Percentiles rank a stretch among this genome's conserved stretches.
Conservation (phyloP, 2,113 vertebrate genomes). For the Meleagris gallopavo region DNA sequence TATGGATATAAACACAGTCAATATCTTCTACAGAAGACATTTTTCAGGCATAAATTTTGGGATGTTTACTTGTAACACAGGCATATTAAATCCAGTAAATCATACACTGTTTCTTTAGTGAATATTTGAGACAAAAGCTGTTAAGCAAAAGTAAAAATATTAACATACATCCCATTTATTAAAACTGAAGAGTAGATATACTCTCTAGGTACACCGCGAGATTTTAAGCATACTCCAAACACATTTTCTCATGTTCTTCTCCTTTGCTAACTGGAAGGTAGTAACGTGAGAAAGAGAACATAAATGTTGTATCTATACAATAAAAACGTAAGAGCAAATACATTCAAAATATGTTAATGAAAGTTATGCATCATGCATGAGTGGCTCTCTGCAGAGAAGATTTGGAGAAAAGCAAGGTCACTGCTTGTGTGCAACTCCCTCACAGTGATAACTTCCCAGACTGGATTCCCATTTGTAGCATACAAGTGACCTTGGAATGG, state of each 20-base stretch:
- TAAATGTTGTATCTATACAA: not conserved
- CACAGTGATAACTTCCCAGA: not conserved
- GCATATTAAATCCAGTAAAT: not conserved
- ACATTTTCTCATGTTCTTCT: conserved; percentile 21
- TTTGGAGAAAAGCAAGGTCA: not conserved
- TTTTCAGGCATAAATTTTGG: not conserved
- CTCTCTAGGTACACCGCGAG: not conserved
- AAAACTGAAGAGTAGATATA: not conserved
- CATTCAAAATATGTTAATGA: not conserved
- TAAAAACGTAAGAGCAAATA: not conserved
- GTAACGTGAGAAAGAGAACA: not conserved
- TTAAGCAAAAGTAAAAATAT: not conserved
- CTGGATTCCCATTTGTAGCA: not conserved
- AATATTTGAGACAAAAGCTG: not conserved
- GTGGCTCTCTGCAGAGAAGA: not conserved
- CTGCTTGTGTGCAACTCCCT: not conserved
- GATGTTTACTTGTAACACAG: accelerated
- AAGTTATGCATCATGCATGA: accelerated
- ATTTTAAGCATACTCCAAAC: not conserved
- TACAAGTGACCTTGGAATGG: not conserved
- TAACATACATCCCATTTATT: not conserved
- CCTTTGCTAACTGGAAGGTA: not conserved
- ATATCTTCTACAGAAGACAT: not conserved
- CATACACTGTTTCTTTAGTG: not conserved
- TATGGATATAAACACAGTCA: not conserved